Evolutionary conservation across 30 jellyfish, hydroid and myxozoan genomes (phyloP).

Genomic region (Hydractinia symbiolongicarpus): DNA sequence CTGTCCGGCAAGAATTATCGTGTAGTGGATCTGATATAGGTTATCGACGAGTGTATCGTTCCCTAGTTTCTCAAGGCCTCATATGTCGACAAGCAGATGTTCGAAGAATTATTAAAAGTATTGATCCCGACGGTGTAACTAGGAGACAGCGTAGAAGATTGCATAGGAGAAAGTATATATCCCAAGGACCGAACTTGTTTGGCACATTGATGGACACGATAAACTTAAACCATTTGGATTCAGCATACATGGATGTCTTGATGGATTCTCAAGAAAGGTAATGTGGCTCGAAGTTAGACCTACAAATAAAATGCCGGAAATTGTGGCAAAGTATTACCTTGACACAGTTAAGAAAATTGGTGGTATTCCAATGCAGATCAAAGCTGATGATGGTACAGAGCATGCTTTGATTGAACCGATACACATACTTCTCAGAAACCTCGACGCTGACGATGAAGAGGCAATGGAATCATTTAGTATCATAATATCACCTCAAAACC

Average conservation of each 20-base stretch:
- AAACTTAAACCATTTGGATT: slow-evolving; percentile 47
- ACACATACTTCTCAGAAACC: slow-evolving; percentile 10
- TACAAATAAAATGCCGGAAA: slow-evolving; percentile 39
- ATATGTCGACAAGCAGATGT: slow-evolving; percentile 32
- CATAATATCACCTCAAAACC: slow-evolving; percentile 41
- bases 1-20: slow-evolving; percentile 23
- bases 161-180: slow-evolving; percentile 30
- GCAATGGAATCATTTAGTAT: slow-evolving; percentile 15
- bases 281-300: slow-evolving; percentile 50
- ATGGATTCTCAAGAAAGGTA: slow-evolving; percentile 56
- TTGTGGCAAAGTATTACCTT: slow-evolving; percentile 42
- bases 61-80: slow-evolving; percentile 23
- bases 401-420: slow-evolving; percentile 39
- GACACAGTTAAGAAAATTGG: slow-evolving; percentile 32
- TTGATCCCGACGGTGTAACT: slow-evolving; percentile 50
- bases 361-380: slow-evolving; percentile 42
- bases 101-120: slow-evolving; percentile 20
- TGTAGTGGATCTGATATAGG: slow-evolving; percentile 49
- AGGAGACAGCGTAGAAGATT: slow-evolving; percentile 21
- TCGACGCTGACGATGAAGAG: slow-evolving; percentile 21
- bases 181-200: slow-evolving; percentile 43
- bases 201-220: slow-evolving; percentile 65
- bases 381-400: slow-evolving; percentile 64
- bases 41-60: slow-evolving; percentile 31
- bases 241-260: slow-evolving; percentile 54